A percentile compares a stretch with the other conserved stretches of the same genome.
Evolutionary conservation across 2,888 invertebrate genomes (phyloP).

Genomic region (Boloria euphrosyne): DNA sequence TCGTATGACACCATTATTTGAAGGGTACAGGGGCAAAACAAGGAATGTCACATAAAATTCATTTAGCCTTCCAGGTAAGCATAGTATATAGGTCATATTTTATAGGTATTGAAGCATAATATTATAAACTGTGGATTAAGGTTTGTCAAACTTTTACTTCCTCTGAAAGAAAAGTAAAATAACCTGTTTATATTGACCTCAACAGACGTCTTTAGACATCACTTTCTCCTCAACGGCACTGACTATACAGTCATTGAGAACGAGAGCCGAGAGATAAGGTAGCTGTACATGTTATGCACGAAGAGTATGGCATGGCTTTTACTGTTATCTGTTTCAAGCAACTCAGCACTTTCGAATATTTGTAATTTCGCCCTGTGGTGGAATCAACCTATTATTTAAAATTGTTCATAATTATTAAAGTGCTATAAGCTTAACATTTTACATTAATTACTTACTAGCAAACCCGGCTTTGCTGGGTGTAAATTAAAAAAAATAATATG

Average conservation of each 20-base stretch:
- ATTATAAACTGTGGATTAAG: conserved; percentile 20
- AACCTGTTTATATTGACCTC: conserved; percentile 73
- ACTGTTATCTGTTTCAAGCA: conserved; percentile 28
- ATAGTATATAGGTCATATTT: too few species aligned
- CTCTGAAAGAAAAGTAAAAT: conserved; percentile 60
- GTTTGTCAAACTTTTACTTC: conserved; percentile 63
- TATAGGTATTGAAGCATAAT: not conserved
- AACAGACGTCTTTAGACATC: conserved; percentile 54
- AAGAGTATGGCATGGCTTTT: conserved; percentile 30
- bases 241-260: conserved; percentile 32
- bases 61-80: too few species aligned
- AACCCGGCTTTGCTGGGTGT: too few species aligned
- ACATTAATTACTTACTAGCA: too few species aligned
- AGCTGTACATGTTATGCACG: conserved; percentile 8
- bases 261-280: conserved; percentile 15
- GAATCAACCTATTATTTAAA: not conserved
- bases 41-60: too few species aligned
- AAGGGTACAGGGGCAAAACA: too few species aligned
- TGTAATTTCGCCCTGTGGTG: not conserved
- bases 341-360: conserved; percentile 31
- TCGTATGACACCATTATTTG: not conserved
- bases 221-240: conserved; percentile 64
- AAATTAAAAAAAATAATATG: too few species aligned
- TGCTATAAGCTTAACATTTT: too few species aligned
- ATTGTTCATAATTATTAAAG: too few species aligned